Evolutionary conservation across 2,797 vertebrate species (phyloP).

Genomic region (Nyctalus aviator): DNA sequence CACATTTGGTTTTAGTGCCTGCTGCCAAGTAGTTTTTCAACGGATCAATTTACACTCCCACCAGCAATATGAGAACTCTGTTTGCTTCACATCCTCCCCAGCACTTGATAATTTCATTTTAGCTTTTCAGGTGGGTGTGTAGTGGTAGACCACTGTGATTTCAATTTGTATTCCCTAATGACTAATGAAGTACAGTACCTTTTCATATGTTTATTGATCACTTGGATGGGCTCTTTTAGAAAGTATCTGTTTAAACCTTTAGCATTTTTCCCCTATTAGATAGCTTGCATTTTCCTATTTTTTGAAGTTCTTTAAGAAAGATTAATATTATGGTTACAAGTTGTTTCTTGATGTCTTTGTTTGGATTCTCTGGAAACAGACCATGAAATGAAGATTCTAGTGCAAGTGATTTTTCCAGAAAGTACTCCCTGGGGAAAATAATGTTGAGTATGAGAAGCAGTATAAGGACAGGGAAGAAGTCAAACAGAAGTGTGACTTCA

Average conservation of each 20-base stretch:
- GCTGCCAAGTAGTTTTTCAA: neutral
- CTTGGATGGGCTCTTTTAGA: neutral
- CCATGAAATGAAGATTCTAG: neutral
- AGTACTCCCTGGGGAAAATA: neutral
- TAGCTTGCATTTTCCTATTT: neutral
- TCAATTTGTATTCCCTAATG: neutral
- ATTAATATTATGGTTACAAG: neutral
- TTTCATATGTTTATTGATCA: neutral
- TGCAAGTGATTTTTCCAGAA: neutral
- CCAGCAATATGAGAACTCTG: neutral
- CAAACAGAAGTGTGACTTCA: neutral
- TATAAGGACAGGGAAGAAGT: neutral
- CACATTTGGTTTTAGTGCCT: neutral
- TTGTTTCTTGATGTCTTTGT: neutral
- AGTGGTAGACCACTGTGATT: neutral
- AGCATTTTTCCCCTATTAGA: neutral
- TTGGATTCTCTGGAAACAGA: neutral
- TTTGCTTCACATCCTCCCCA: slow-evolving; percentile 9
- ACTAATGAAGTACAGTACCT: neutral
- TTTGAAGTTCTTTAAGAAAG: neutral
- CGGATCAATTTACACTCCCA: neutral
- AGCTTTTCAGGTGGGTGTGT: slow-evolving; percentile 4
- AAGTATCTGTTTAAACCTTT: slow-evolving; percentile 1
- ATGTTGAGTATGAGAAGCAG: neutral
- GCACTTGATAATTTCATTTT: slow-evolving; percentile 27